Conservation (phyloP, 2,888 invertebrate species). For the Drosophila setosimentum region DNA sequence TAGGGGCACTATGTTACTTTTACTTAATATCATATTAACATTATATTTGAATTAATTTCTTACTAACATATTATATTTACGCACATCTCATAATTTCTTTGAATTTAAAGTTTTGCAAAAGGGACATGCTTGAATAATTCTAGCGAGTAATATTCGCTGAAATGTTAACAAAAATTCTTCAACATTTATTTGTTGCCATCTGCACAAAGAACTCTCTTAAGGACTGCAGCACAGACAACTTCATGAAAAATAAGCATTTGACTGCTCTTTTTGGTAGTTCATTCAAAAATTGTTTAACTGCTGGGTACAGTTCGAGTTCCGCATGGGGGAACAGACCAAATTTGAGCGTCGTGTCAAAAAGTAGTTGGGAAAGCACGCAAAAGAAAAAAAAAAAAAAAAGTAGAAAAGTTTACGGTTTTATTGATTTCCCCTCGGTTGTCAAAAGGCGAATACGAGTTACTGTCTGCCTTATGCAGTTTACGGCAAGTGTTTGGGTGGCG, state of each 20-base stretch:
- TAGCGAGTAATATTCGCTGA: neutral
- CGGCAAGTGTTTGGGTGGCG: slow-evolving; percentile 3
- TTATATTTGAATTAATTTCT: neutral
- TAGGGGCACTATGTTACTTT: neutral
- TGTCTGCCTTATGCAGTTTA: neutral
- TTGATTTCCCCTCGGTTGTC: slow-evolving; percentile 40
- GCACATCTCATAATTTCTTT: neutral
- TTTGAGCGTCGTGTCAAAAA: slow-evolving; percentile 32
- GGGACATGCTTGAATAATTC: neutral
- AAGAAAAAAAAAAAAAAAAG: slow-evolving; percentile 7
- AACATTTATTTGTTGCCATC: slow-evolving; percentile 2
- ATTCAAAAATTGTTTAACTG: slow-evolving; percentile 24
- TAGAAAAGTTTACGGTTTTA: slow-evolving; percentile 29
- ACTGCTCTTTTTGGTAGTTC: slow-evolving; percentile 5
- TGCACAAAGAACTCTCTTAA: neutral
- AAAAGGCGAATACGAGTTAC: neutral
- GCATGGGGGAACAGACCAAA: slow-evolving; percentile 14
- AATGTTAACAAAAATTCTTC: neutral
- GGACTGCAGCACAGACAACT: neutral
- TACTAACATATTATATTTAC: neutral
- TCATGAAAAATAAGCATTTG: neutral
- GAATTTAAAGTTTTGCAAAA: neutral
- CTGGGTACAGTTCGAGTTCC: slow-evolving; percentile 18
- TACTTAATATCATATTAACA: neutral
- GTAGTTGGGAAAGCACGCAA: slow-evolving; percentile 25